A percentile compares a stretch with the other conserved stretches of the same genome.
These are phyloP conservation scores for Corythornis vintsioides DNA, from an alignment of 2,113 vertebrate species.

Conservation along the genomic window DNA sequence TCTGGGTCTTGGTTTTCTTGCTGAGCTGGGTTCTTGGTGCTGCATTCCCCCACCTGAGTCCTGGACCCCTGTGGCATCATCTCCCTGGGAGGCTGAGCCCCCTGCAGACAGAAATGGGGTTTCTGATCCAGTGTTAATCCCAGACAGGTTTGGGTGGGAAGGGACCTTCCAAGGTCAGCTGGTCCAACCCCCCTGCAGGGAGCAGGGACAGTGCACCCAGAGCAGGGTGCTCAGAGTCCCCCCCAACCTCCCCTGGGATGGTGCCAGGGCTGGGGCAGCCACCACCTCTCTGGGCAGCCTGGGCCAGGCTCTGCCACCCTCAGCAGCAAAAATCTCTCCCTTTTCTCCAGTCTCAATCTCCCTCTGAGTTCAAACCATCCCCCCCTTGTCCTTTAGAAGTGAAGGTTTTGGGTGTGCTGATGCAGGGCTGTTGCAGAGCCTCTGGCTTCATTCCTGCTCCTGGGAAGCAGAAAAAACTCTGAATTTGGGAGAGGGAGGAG, in stretches of 20 bases:
- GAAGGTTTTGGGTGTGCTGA: not conserved
- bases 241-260: no score
- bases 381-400: not conserved
- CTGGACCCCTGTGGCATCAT: not conserved
- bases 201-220: not conserved
- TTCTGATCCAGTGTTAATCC: fast-evolving
- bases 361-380: no score
- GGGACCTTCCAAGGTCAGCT: not conserved
- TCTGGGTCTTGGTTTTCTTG: fast-evolving
- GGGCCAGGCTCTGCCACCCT: no score
- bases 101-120: fast-evolving
- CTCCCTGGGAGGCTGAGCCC: fast-evolving
- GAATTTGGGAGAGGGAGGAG: not conserved
- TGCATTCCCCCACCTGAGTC: fast-evolving
- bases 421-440: fast-evolving
- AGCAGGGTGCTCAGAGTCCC: not conserved
- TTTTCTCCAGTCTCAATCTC: no score
- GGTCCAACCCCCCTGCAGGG: not conserved
- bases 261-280: no score
- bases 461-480: not conserved
- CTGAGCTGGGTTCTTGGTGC: not conserved
- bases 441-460: fast-evolving
- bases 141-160: not conserved
- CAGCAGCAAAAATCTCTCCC: no score
- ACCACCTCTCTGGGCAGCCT: no score